Conservation (phyloP, 2,797 vertebrate genomes). For the Spinus pinus region DNA sequence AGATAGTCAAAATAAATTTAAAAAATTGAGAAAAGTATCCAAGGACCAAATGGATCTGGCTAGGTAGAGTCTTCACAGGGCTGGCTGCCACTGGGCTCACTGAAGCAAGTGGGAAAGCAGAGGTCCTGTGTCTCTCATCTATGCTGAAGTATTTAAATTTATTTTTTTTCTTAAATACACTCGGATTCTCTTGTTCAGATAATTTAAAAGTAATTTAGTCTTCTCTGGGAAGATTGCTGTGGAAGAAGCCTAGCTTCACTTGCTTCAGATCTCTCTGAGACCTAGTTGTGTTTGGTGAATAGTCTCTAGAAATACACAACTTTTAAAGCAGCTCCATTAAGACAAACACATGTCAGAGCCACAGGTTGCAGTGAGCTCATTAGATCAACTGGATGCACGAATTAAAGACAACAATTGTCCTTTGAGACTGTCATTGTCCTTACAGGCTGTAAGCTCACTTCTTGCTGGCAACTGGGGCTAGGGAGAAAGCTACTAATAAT, state of each 20-base stretch:
- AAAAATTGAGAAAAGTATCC: neutral
- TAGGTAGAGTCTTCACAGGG: neutral
- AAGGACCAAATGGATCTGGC: neutral
- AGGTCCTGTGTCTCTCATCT: neutral
- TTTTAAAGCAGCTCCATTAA: neutral
- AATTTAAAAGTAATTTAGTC: neutral
- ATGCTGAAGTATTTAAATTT: neutral
- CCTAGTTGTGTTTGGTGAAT: neutral
- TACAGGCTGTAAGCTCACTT: neutral
- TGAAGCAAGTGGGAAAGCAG: neutral
- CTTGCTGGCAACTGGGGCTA: neutral
- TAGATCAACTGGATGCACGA: neutral
- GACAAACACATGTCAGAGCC: neutral
- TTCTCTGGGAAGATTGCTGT: neutral
- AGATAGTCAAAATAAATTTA: neutral
- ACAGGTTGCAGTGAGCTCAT: neutral
- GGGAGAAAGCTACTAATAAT: neutral
- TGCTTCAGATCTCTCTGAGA: neutral
- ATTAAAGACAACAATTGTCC: neutral
- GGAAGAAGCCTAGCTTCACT: neutral
- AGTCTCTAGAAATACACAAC: neutral
- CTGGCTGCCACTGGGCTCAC: neutral
- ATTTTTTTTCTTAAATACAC: neutral
- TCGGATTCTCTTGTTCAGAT: fast-evolving
- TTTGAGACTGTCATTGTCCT: neutral